phyloP scores from a whole-genome alignment of 30 jellyfish, hydroid and myxozoan species.

The Cassiopea andromeda region DNA sequence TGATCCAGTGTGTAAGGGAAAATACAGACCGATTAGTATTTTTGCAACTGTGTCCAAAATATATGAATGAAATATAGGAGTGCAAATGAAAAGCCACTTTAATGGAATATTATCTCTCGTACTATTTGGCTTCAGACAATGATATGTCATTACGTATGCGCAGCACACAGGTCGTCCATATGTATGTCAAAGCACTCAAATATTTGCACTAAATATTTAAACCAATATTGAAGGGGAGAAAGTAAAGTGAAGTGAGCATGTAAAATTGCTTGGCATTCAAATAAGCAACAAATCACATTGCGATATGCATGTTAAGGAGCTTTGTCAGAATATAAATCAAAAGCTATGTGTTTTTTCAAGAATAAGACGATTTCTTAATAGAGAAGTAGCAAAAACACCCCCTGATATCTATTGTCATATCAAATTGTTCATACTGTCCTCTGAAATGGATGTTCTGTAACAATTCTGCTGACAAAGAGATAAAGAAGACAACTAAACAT shows the following conservation, averaged over 20 bases:
- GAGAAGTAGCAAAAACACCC: not conserved
- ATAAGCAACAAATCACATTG: not conserved
- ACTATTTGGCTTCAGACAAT: slow-evolving; percentile 7
- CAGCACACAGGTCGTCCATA: too few relatives aligned
- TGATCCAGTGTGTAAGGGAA: slow-evolving; percentile 3
- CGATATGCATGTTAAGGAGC: not conserved
- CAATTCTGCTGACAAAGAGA: not conserved
- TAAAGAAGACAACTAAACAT: not conserved
- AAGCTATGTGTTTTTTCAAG: not conserved
- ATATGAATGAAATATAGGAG: not conserved
- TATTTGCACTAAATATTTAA: too few relatives aligned
- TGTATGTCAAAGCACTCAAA: too few relatives aligned
- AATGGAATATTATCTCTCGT: not conserved
- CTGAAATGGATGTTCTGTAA: not conserved
- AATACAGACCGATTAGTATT: slow-evolving; percentile 12
- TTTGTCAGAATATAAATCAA: not conserved
- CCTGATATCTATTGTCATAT: not conserved
- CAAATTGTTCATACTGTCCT: not conserved
- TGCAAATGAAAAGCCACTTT: slow-evolving; percentile 4
- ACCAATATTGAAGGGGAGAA: not conserved
- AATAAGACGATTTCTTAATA: not conserved
- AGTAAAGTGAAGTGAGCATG: not conserved
- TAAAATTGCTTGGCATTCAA: not conserved
- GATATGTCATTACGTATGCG: too few relatives aligned
- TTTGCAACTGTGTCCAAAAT: slow-evolving; percentile 8